Base-by-base conservation (phyloP, 2,888 invertebrate species). In the Cyclophora albipunctata region DNA sequence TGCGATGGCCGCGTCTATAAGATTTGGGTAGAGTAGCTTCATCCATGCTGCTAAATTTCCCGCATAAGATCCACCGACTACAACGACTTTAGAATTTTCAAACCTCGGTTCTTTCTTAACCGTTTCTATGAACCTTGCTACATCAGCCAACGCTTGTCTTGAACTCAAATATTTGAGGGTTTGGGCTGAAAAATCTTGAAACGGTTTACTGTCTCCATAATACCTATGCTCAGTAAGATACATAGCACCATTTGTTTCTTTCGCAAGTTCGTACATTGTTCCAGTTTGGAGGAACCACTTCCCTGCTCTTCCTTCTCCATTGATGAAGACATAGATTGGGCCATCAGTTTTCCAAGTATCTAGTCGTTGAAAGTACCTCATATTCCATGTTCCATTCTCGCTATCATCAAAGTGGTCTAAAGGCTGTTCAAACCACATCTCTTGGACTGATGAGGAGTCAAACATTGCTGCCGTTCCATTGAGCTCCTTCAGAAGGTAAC, bases 31-130 rank as follows among this genome's bases (percentile, higher is more conserved):
- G 0, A 80, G 45, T 2, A 81, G 55, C 57, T 67, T 78, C 72
- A 84, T 75, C 86, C 86, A 86, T 2, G 82, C 83, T 34, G 87
- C 86, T 55, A 87, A 71, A 49, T 84, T 87, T 4, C 82, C 86
- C 2, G 84, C 70, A 50, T 87, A 86, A 3, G 85, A 86, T 5
- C 85, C 84, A 40, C 86, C 87, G 34, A 86, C 66, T 2, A 82
- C 73, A 0, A 87, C 78, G 0, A 85, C 73, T 68, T 85, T 84
- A 2, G 84, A 82, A 2, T 59, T 58, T 3, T 59, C 62, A 55
- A 69, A 84, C 33, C 59, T 50, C 0, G 68, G 60, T 7, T 54
- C 53, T n/a, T 56, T 55, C 66, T 79, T 81, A 5, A 85, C 71
- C 40, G 46, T 47, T 50, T 62, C 55, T 44, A 87, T 50, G 5